Evolutionary conservation across 2,113 vertebrate species (phyloP), one percentile per base, ranked within the genome.

Genomic region (Drymodes brunneopygia): DNA sequence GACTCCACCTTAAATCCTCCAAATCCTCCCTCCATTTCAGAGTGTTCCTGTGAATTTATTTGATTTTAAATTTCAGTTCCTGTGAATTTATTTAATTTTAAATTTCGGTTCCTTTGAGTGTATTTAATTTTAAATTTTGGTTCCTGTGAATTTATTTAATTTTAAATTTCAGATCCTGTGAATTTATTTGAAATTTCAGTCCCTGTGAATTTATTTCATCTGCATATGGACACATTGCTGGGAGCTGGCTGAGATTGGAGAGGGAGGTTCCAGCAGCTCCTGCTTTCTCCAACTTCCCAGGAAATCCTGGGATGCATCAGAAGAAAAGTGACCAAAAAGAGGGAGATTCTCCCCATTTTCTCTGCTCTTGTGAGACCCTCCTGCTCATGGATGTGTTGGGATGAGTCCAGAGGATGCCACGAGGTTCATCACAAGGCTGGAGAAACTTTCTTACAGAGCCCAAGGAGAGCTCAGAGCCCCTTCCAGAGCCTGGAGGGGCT

Each of bases 11-110:
- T 6, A 38, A 38, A 38, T 38, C 38, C 38, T 38, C 38, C 42
- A 31, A 81, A 73, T 15, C 70, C 33, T 1, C 7, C 1, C 64
- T n/a, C 28, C 3, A 0, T 50, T 70, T 22, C 17, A 3, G 20
- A 65, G 40, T 4, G 1, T 15, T 31, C n/a, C 10, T 35, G 29
- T 12, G 12, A 42, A 42, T 42, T 38, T 38, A 38, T 38, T 38
- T 38, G 11, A 38, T 38, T 38, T 42, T 42, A 42, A 42, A 15
- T 42, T 42, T 42, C 15, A 13, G 42, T 42, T 42, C 42, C 12
- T 42, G 42, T 42, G 14, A 42, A 42, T 42, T 42, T 42, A 42
- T 42, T 42, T 38, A 10, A 38, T 38, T 38, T 38, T 38, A 38
- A 11, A 38, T 38, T 38, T 38, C 11, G 38, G 38, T 38, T 38